Evolutionary conservation across 53 echinoderm and acorn worm genomes (phyloP).

Genomic region (Pentamera pediparva): DNA sequence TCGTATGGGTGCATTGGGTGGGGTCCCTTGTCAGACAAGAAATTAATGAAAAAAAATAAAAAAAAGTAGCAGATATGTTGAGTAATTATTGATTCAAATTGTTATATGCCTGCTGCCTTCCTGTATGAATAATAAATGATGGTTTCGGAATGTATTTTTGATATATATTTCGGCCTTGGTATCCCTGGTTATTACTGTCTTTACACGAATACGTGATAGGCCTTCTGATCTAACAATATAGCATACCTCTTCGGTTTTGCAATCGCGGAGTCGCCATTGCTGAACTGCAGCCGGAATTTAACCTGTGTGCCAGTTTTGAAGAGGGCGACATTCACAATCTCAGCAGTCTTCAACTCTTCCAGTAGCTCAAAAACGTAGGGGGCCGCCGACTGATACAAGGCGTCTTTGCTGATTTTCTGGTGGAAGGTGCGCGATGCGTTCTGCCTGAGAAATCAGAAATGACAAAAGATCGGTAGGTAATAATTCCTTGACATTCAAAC

Average conservation of each 20-base stretch:
- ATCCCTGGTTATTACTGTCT: background rate
- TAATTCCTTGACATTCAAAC: too few species aligned
- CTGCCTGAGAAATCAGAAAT: background rate
- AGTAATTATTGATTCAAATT: too few species aligned
- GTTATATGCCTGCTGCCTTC: background rate
- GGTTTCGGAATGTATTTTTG: background rate
- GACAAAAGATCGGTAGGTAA: background rate
- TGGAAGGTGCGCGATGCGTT: conserved; percentile 52
- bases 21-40: background rate
- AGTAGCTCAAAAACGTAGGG: conserved; percentile 60
- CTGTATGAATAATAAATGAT: background rate
- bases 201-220: background rate
- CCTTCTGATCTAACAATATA: background rate
- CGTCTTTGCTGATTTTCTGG: conserved; percentile 55
- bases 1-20: too few species aligned
- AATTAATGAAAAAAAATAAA: background rate
- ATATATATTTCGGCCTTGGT: background rate
- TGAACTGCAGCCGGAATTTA: conserved; percentile 57
- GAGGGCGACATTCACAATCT: conserved; percentile 42
- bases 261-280: conserved; percentile 71
- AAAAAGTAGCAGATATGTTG: background rate
- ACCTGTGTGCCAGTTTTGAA: conserved; percentile 72
- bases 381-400: conserved; percentile 50
- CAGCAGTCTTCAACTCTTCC: conserved; percentile 33
- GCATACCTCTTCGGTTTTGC: conserved; percentile 75